A percentile compares a stretch with the other conserved stretches of the same genome.
Conservation (phyloP, 2,888 invertebrate species). For the Agrochola macilenta region DNA sequence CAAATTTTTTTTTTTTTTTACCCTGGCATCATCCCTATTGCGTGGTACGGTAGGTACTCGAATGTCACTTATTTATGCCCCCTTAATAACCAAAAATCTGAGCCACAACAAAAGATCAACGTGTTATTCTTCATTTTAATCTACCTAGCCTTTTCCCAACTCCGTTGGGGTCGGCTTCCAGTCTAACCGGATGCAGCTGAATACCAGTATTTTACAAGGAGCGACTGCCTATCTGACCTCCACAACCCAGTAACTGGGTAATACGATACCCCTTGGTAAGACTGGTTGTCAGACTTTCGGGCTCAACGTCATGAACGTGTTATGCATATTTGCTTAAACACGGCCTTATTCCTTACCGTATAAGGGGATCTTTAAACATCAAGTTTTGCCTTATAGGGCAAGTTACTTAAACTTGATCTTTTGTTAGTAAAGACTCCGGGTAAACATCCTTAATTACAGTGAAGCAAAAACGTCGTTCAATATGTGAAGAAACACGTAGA, state of each 20-base stretch:
- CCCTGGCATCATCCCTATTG: no score
- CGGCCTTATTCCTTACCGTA: background rate
- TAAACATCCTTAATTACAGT: constrained; percentile 6
- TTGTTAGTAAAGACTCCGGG: constrained; percentile 3
- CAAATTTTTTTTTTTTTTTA: no score
- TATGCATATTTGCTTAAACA: constrained; percentile 3
- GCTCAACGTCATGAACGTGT: background rate
- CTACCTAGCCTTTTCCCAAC: no score
- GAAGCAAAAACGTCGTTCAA: constrained; percentile 1
- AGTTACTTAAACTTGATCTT: constrained; percentile 20
- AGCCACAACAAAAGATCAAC: background rate
- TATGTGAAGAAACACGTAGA: background rate
- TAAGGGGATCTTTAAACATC: constrained; percentile 18
- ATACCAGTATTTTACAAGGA: no score
- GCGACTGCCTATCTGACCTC: no score
- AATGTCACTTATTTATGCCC: constrained; percentile 12
- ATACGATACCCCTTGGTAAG: no score
- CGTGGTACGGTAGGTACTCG: background rate
- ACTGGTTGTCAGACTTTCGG: background rate
- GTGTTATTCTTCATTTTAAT: no score
- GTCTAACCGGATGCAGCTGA: no score
- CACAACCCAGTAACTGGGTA: no score
- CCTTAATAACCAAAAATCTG: constrained; percentile 7
- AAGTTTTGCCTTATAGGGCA: background rate
- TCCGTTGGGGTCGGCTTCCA: no score